A percentile compares a stretch with the other conserved stretches of the same genome.
Conservation (phyloP, 2,888 invertebrate species). For the Flabesymbios commensalis region DNA sequence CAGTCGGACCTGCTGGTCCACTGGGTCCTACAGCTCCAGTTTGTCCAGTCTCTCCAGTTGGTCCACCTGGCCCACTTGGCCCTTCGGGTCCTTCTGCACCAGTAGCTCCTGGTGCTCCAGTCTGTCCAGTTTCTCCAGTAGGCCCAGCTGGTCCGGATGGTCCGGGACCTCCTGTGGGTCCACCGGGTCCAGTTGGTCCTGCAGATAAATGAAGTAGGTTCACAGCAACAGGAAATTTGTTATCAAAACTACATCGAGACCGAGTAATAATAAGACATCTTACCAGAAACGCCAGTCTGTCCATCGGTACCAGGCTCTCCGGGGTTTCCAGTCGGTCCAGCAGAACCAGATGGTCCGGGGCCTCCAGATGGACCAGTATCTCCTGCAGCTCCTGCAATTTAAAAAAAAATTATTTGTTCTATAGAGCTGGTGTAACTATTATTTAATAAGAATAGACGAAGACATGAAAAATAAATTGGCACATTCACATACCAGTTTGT, state of each 20-base stretch:
- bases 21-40: constrained; percentile 12
- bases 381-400: constrained; percentile 14
- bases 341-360: constrained; percentile 67
- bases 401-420: neutral
- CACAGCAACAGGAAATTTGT: too few relatives aligned
- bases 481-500: neutral
- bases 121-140: constrained; percentile 16
- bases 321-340: constrained; percentile 72
- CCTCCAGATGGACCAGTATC: constrained; percentile 19
- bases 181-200: neutral
- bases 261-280: too few relatives aligned
- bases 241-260: too few relatives aligned
- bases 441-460: neutral
- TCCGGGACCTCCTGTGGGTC: constrained; percentile 20
- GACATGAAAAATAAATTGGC: too few relatives aligned
- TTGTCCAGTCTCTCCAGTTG: constrained; percentile 15
- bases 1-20: neutral
- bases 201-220: too few relatives aligned
- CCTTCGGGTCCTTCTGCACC: constrained; percentile 17
- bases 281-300: too few relatives aligned
- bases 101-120: constrained; percentile 21
- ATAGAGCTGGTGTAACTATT: neutral
- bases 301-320: constrained; percentile 42
- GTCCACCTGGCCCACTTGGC: constrained; percentile 18
- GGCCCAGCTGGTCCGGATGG: constrained; percentile 21